These are phyloP conservation scores for Bolinopsis microptera DNA, from an alignment of 37 sponge, comb jelly and placozoan genomes.

Conservation along the genomic window DNA sequence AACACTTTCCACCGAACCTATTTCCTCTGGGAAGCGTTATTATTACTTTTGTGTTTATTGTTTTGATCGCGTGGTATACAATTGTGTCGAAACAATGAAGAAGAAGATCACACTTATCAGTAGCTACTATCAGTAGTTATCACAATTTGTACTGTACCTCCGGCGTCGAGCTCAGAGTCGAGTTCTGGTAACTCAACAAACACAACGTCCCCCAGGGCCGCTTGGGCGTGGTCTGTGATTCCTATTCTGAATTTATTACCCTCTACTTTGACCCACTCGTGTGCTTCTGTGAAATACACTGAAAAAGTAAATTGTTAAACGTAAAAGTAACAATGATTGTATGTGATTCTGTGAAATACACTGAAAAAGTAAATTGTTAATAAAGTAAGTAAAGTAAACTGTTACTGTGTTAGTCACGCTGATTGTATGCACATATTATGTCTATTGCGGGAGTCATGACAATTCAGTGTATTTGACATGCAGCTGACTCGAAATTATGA, in stretches of 20 bases:
- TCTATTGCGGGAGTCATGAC: too few species aligned
- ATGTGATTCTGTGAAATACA: slow-evolving; percentile 57
- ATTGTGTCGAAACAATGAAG: too few species aligned
- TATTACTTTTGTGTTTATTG: too few species aligned
- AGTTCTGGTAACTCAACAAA: slow-evolving; percentile 69
- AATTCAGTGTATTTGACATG: too few species aligned
- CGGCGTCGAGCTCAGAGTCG: background rate
- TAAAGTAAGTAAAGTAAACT: too few species aligned
- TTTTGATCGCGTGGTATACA: background rate
- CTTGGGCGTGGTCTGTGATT: slow-evolving; percentile 68
- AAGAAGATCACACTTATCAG: too few species aligned
- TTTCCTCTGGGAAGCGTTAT: slow-evolving; percentile 31
- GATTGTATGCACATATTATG: too few species aligned
- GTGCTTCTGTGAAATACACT: slow-evolving; percentile 52
- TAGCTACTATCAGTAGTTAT: too few species aligned
- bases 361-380: background rate
- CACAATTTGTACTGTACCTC: too few species aligned
- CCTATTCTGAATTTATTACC: slow-evolving; percentile 32
- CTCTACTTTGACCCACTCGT: slow-evolving; percentile 65
- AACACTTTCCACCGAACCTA: slow-evolving; percentile 67
- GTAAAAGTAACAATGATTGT: too few species aligned
- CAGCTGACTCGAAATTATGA: too few species aligned
- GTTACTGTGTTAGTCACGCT: too few species aligned
- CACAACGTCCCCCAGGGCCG: slow-evolving; percentile 70
- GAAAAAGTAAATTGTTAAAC: background rate